A percentile compares a stretch with the other conserved stretches of the same genome.
These are phyloP conservation scores for Campaea margaritaria DNA, from an alignment of 2,888 invertebrate species.

Conservation along the genomic window DNA sequence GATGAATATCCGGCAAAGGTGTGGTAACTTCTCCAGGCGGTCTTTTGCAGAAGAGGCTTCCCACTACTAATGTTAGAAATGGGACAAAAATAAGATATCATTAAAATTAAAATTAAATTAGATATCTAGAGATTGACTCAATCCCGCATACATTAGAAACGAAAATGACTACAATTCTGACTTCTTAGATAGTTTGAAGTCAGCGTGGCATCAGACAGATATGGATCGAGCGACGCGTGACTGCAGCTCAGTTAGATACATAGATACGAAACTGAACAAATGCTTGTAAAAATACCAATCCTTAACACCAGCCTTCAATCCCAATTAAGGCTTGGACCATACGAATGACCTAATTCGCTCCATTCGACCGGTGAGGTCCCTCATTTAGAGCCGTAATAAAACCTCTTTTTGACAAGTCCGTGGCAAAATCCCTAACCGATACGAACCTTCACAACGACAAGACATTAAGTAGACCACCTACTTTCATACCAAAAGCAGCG, in stretches of 20 bases:
- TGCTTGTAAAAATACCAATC: neutral
- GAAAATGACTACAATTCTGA: too few species aligned
- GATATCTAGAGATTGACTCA: too few species aligned
- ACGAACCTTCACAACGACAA: conserved; percentile 79
- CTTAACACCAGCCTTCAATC: conserved; percentile 7
- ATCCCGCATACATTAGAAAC: too few species aligned
- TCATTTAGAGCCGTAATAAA: conserved; percentile 82
- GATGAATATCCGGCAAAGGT: too few species aligned
- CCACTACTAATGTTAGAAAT: too few species aligned
- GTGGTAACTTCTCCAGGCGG: too few species aligned
- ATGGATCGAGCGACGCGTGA: too few species aligned
- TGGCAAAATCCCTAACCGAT: conserved; percentile 85
- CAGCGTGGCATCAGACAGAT: too few species aligned
- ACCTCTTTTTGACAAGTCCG: conserved; percentile 85
- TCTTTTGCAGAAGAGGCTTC: too few species aligned
- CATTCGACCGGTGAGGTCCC: conserved; percentile 71
- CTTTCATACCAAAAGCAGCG: conserved; percentile 39
- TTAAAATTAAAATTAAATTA: too few species aligned
- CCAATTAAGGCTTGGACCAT: conserved; percentile 31
- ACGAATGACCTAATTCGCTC: conserved; percentile 44
- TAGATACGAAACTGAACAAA: neutral
- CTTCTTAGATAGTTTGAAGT: too few species aligned
- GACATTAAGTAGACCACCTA: conserved; percentile 75
- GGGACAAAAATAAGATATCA: too few species aligned
- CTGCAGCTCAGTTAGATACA: neutral